Base-by-base conservation (phyloP, 1,140 invertebrate species). In the Cherax quadricarinatus region DNA sequence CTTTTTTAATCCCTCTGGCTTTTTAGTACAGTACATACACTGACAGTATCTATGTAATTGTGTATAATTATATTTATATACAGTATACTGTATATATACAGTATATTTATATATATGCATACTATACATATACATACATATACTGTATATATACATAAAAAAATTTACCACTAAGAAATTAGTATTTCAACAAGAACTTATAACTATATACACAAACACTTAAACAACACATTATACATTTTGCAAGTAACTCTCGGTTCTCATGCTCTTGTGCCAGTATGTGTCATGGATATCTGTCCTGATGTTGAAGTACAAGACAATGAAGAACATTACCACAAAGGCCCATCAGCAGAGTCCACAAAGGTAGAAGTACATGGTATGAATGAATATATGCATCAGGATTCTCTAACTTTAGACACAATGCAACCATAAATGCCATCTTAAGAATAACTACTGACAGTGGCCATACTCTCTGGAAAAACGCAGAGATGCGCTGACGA, bases 371-470 rank as follows among this genome's bases (percentile, higher is more conserved):
- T 16, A 95, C 94, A 92, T 93, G 94, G 86, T 94, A 94, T 80
- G 94, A 94, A 18, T 93, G 87, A 9, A 95, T 93, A 41, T 93
- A 60, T 14, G 78, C 60, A 21, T 75, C 21, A 18, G 94, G 93
- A 79, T 95, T 94, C 93, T 95, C 94, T 24, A 95, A 92, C 89
- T 94, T 94, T 24, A 95, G 81, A 92, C 95, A 95, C 41, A 95
- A 87, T 10, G 95, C 88, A 60, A 95, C 93, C 93, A 95, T 94
- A 86, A 95, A 95, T 51, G 94, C 84, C 53, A 95, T 90, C 93
- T 95, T 95, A 21, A 95, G 93, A 21, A 95, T 82, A 14, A 95
- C 94, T 51, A 93, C 92, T 14, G 89, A 86, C 78, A 94, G 93
- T 16, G 83, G 88, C 87, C 91, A 94, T 16, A 92, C 83, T 18